Base-by-base conservation (phyloP, 2,888 invertebrate species). In the Tenthredo mesomela region DNA sequence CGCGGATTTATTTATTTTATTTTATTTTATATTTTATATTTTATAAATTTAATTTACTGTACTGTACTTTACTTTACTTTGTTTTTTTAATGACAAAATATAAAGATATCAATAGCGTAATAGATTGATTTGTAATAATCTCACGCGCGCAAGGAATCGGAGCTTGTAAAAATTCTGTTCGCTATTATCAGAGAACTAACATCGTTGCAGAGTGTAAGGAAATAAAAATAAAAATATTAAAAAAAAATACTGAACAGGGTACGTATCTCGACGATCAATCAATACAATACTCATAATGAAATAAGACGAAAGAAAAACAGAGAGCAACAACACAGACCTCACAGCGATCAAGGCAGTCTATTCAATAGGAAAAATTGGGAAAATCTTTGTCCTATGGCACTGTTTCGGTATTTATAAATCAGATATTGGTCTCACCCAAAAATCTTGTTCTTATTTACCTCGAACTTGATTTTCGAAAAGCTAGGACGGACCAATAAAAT, bases 161-260 rank as follows among this genome's bases (percentile, higher is more conserved):
- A 61, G 77, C 47, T 77, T 77, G 54, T 77, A 77, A 54, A 50
- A 77, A 54, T 77, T 77, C 29, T 77, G 80, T 80, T 75, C 29
- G 47, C 43, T 78, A 33, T 37, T 37, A 78, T 54, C 54, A 50
- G 33, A 58, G n/a, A 78, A 78, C 33, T 33, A 54, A 47, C 15
- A 71, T 25, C n/a, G 33, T 50, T 78, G 54, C 50, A 61, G 21
- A 78, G 75, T 75, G 18, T 75, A 7, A 54, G 54, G 3, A 58
- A 78, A 4, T 0, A 33, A 33, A 33, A 33, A 33, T 4, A 4
- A 33, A 58, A 33, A 29, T 58, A 37, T 7, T 3, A 33, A 33
- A 58, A 33, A 78, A 37, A n/a, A 18, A 33, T 54, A 73, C 10
- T 40, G 29, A 54, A 78, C n/a, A 78, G 50, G 54, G 54, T 54